Base-by-base conservation (phyloP, 2,113 vertebrate species). In the Notiomystis cincta region DNA sequence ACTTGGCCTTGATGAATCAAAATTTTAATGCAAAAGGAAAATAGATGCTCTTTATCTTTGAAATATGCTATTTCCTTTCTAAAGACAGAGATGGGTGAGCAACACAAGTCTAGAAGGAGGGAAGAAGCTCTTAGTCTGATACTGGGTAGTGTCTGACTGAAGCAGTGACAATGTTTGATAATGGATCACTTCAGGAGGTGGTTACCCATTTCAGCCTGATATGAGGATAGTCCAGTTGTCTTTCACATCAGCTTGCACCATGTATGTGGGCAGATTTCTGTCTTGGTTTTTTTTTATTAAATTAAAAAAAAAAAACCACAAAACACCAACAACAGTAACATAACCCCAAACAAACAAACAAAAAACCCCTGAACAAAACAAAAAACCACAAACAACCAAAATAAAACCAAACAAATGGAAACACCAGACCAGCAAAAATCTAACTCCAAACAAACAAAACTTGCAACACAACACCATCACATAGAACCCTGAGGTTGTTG, bases 91-190 rank as follows among this genome's bases (percentile, higher is more conserved):
- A 4, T 70, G 22, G 6, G n/a, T 75, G 31, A 19, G 3, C 67
- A 50, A 71, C 28, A 44, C 8, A 47, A 56, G 7, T 56, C 12
- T 51, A 24, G 20, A 66, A 93, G 13, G 3, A 16, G 18, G 35
- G 18, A 65, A 35, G 18, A 65, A 22, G 27, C 42, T 47, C 30
- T 65, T 79, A 8, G 22, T 57, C 42, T 89, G 27, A 4, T n/a
- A 4, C 8, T 48, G 4, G 16, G 31, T 8, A 13, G 23, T 45
- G 7, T 53, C 21, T 50, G 1, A 1, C 11, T 20, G 11, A 75
- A 87, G 73, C 24, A 78, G n/a, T 33, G 37, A 18, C 28, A 15
- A 2, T 54, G 38, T n/a, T 86, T 76, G 47, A 10, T 64, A 40
- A 33, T 16, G 22, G 23, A 7, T 42, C 20, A 4, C 35, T 79